Evolutionary conservation across 2,797 vertebrate genomes (phyloP), one percentile per base, ranked within the genome.

Genomic region (Urosaurus nigricauda): DNA sequence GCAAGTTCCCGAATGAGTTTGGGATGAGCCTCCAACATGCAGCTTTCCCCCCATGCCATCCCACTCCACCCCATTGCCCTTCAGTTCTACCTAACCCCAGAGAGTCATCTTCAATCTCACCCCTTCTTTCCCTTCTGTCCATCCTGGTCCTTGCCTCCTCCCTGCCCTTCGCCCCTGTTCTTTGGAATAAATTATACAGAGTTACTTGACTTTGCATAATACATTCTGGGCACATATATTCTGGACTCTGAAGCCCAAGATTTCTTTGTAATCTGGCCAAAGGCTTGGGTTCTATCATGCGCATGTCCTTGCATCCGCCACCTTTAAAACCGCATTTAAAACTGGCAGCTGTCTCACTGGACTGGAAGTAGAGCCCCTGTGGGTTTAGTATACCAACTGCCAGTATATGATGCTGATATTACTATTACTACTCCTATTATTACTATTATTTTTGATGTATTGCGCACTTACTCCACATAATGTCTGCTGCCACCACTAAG

Each of bases 31-130:
- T 78, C 14, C 19, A 17, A 29, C 0, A 6, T 7, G 63, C 40
- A 24, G 19, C 11, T 24, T 19, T 32, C 53, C 79, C 68, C 53
- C 60, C 60, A 63, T 32, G 7, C 19, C 43, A 43, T 43, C 43
- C n/a, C n/a, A n/a, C n/a, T n/a, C n/a, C 4, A 4, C 13, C 56
- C 56, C 70, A 0, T 1, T n/a, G 0, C 29, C 68, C 47, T 35
- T 43, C 63, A 7, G 9, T 19, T 37, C 32, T 47, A 56, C 9
- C 24, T 19, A 9, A 32, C 2, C 32, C 53, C 53, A 60, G n/a
- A 63, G 32, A 2, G 2, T 43, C 3, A 37, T 2, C 65, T 4
- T 43, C 37, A 53, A 24, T 21, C 7, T 21, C 1, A 2, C 24
- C 83, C 53, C 26, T 16, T 21, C 73, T 8, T 37, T 8, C 79